A percentile compares a stretch with the other conserved stretches of the same genome.
Evolutionary conservation across 64 coral and sea anemone genomes (phyloP).

Genomic region (Dendronephthya gigantea): DNA sequence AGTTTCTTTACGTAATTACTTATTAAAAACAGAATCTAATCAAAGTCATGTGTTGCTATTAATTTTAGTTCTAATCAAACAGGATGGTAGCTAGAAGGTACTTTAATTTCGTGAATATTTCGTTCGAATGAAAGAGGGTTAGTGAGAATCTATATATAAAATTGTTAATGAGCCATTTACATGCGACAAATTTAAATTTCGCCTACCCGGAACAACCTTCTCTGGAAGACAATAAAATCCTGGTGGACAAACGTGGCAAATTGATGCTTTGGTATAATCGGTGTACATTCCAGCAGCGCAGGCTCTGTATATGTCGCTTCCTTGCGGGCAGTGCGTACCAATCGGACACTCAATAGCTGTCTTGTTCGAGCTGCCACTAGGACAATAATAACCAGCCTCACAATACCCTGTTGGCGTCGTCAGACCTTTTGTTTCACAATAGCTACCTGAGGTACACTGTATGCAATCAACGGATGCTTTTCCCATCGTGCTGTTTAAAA

Average conservation of each 20-base stretch:
- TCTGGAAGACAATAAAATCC: constrained; percentile 60
- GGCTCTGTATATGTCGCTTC: constrained; percentile 36
- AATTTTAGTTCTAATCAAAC: too few species aligned
- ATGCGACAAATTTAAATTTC: not conserved
- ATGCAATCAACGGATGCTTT: constrained; percentile 47
- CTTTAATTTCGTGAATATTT: too few species aligned
- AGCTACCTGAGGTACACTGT: constrained; percentile 55
- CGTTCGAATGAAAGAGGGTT: too few species aligned
- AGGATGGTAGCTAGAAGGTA: too few species aligned
- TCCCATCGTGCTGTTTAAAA: constrained; percentile 58
- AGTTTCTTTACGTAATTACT: too few species aligned
- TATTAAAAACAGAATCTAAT: too few species aligned
- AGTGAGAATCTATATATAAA: too few species aligned
- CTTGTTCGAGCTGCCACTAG: constrained; percentile 56
- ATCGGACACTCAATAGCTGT: constrained; percentile 40
- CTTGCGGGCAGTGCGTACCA: constrained; percentile 59
- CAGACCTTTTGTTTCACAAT: constrained; percentile 66
- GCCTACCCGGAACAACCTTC: constrained; percentile 45
- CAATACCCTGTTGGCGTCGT: constrained; percentile 65
- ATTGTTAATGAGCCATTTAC: too few species aligned
- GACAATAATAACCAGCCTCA: constrained; percentile 60
- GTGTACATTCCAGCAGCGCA: constrained; percentile 54
- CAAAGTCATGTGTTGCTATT: too few species aligned
- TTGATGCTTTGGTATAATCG: constrained; percentile 38
- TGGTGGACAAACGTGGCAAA: constrained; percentile 50